Evolutionary conservation across 30 jellyfish, hydroid and myxozoan genomes (phyloP).

Genomic region (Aurelia aurita complex sp. Pacific): DNA sequence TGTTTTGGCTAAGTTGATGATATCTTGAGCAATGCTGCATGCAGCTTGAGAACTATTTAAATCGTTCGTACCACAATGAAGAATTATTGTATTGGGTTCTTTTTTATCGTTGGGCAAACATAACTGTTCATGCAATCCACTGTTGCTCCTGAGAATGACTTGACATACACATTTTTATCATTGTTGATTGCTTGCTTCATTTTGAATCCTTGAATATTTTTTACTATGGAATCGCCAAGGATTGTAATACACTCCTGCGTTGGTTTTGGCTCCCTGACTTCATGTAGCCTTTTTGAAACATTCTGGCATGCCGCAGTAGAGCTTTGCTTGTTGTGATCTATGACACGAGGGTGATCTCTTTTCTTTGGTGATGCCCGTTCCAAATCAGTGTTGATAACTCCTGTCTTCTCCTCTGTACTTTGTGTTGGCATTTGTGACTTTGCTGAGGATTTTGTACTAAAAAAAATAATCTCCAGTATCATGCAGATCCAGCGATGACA

Average conservation of each 20-base stretch:
- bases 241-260: no score
- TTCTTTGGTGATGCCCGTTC: neutral
- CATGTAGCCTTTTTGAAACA: no score
- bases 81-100: no score
- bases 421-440: neutral
- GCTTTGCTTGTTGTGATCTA: no score
- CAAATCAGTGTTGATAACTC: neutral
- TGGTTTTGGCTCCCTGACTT: no score
- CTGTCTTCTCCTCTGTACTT: neutral
- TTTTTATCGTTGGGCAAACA: conserved; percentile 3
- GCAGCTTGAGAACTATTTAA: no score
- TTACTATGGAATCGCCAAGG: neutral
- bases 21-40: no score
- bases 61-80: no score
- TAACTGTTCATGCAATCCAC: neutral
- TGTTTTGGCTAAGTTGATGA: no score
- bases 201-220: no score
- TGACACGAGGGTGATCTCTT: no score
- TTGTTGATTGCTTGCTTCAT: neutral
- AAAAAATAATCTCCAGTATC: neutral
- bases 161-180: conserved; percentile 28
- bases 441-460: neutral
- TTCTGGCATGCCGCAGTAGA: no score
- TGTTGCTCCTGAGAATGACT: conserved; percentile 62
- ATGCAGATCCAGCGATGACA: conserved; percentile 1